Conservation (phyloP, 2,113 vertebrate species). For the Lampris incognitus region DNA sequence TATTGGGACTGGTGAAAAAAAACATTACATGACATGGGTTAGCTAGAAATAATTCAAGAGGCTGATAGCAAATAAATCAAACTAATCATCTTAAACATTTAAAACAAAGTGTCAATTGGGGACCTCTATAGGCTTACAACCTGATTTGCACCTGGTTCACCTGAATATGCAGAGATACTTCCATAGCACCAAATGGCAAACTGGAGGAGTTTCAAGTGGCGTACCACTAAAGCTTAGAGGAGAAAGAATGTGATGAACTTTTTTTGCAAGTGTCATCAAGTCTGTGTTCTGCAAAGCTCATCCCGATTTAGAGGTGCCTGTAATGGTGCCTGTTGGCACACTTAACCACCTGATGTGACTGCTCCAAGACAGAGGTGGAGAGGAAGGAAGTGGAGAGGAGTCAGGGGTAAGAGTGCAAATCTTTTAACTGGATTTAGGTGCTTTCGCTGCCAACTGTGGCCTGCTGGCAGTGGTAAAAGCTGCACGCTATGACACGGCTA, state of each 20-base stretch:
- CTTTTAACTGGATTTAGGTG: conserved; percentile 83
- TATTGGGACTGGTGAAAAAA: too few species aligned
- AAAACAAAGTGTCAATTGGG: neutral
- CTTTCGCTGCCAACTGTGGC: conserved; percentile 60
- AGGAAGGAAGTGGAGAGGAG: conserved; percentile 43
- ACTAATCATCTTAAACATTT: neutral
- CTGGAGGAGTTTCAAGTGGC: conserved; percentile 43
- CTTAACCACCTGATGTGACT: conserved; percentile 62
- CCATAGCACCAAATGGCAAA: conserved; percentile 44
- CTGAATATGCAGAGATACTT: conserved; percentile 22
- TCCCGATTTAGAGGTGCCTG: conserved; percentile 58
- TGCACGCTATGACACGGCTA: conserved; percentile 69
- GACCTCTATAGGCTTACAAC: neutral
- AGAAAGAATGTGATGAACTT: conserved; percentile 39
- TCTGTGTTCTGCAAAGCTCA: conserved; percentile 60
- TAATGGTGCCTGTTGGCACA: conserved; percentile 66
- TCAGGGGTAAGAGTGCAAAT: conserved; percentile 71
- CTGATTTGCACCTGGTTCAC: neutral
- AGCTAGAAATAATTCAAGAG: neutral
- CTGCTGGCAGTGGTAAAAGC: conserved; percentile 64
- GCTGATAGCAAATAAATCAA: neutral
- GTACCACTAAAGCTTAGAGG: conserved; percentile 33
- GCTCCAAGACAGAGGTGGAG: conserved; percentile 48
- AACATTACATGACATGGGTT: neutral
- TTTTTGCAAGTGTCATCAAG: conserved; percentile 69